These are phyloP conservation scores for Gymnarchus niloticus DNA, from an alignment of 2,113 vertebrate genomes.

Conservation along the genomic window DNA sequence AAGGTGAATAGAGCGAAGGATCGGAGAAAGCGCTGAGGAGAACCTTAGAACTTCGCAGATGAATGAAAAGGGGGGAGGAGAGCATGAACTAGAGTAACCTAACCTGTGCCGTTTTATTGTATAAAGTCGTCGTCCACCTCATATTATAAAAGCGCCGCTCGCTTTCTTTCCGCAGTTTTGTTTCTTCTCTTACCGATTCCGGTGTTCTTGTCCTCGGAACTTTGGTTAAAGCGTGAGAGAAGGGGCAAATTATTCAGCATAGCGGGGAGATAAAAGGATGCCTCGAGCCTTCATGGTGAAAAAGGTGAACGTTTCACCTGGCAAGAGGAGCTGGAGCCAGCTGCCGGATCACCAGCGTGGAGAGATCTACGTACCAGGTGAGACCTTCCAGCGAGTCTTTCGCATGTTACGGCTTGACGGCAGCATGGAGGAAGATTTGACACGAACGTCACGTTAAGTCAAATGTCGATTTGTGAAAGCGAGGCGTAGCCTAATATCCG, in stretches of 20 bases:
- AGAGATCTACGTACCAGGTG: slow-evolving; percentile 83
- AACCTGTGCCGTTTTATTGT: slow-evolving; percentile 8
- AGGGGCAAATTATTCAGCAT: slow-evolving; percentile 4
- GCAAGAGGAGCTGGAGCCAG: slow-evolving; percentile 79
- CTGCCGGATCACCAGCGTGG: slow-evolving; percentile 76
- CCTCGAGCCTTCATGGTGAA: slow-evolving; percentile 85
- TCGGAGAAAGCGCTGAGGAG: background rate
- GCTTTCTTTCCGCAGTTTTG: background rate
- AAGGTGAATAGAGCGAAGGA: background rate
- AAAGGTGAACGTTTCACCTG: slow-evolving; percentile 69
- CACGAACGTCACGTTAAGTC: background rate
- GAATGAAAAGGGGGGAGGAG: slow-evolving; percentile 5
- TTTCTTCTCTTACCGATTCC: background rate
- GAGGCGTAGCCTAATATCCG: background rate
- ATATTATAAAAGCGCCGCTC: background rate
- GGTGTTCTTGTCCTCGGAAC: background rate
- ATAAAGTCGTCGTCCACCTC: background rate
- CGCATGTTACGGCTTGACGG: background rate
- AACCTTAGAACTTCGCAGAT: slow-evolving; percentile 4
- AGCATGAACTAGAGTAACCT: background rate
- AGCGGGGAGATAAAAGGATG: slow-evolving; percentile 53
- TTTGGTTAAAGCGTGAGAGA: slow-evolving; percentile 12
- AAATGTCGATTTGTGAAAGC: background rate
- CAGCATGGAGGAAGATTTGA: background rate
- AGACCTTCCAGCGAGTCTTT: slow-evolving; percentile 30